These are phyloP conservation scores for Carollia perspicillata DNA, from an alignment of 2,113 vertebrate species.

Conservation along the genomic window DNA sequence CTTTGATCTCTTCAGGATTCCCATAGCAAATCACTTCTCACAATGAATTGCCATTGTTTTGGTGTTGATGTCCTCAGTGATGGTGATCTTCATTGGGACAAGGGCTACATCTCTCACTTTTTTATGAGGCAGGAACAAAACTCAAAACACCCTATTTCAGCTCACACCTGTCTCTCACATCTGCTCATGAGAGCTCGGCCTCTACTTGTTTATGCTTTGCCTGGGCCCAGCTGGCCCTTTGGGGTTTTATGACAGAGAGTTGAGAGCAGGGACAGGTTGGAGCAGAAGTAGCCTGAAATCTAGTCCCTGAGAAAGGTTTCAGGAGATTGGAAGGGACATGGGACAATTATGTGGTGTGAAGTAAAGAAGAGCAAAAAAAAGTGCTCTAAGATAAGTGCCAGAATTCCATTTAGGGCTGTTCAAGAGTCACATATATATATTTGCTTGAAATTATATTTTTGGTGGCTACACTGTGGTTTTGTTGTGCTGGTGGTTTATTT, in stretches of 20 bases:
- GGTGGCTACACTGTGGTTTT: not conserved
- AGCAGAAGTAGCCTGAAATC: not conserved
- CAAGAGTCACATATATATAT: not conserved
- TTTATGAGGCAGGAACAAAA: not conserved
- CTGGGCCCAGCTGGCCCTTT: not conserved
- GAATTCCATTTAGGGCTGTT: not conserved
- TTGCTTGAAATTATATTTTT: not conserved
- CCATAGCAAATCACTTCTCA: not conserved
- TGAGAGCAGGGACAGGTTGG: not conserved
- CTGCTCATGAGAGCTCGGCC: not conserved
- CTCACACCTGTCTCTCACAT: too few species aligned
- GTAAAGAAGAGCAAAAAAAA: not conserved
- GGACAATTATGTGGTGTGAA: not conserved
- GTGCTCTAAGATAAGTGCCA: not conserved
- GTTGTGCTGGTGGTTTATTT: not conserved
- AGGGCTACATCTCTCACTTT: not conserved
- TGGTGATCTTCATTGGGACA: not conserved
- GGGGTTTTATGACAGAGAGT: not conserved
- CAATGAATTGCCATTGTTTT: accelerated
- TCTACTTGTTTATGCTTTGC: accelerated
- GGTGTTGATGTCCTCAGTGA: not conserved
- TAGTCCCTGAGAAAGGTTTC: not conserved
- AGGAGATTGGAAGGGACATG: not conserved
- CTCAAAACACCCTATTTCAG: not conserved
- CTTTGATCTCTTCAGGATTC: not conserved